These are phyloP conservation scores for Pristiophorus japonicus DNA, from an alignment of 2,113 vertebrate species.

Conservation along the genomic window DNA sequence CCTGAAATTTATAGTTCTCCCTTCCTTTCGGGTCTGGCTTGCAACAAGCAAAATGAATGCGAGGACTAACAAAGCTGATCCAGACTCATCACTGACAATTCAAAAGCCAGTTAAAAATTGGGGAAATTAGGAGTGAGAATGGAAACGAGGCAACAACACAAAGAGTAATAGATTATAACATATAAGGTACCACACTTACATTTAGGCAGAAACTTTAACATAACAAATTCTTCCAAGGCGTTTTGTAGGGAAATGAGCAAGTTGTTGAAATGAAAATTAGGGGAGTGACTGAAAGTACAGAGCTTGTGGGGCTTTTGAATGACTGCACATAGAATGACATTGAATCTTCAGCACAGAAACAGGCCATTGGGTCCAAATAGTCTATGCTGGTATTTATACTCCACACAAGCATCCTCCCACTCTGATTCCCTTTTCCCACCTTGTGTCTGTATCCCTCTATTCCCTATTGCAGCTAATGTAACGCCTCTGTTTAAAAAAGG, in stretches of 20 bases:
- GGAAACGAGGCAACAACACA: not conserved
- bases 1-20: not conserved
- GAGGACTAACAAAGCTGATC: not conserved
- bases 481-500: no score
- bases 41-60: not conserved
- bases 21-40: not conserved
- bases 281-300: not conserved
- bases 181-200: not conserved
- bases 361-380: not conserved
- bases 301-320: not conserved
- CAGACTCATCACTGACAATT: not conserved
- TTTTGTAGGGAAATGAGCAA: not conserved
- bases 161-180: not conserved
- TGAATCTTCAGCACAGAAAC: not conserved
- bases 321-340: not conserved
- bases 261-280: not conserved
- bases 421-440: not conserved
- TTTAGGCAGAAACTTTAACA: not conserved
- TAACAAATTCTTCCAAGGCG: not conserved
- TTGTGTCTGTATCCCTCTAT: not conserved
- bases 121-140: not conserved
- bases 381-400: not conserved
- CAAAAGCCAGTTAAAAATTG: not conserved
- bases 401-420: not conserved
- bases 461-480: not conserved